These are phyloP conservation scores for Elegia similella DNA, from an alignment of 2,888 invertebrate genomes.

Conservation along the genomic window DNA sequence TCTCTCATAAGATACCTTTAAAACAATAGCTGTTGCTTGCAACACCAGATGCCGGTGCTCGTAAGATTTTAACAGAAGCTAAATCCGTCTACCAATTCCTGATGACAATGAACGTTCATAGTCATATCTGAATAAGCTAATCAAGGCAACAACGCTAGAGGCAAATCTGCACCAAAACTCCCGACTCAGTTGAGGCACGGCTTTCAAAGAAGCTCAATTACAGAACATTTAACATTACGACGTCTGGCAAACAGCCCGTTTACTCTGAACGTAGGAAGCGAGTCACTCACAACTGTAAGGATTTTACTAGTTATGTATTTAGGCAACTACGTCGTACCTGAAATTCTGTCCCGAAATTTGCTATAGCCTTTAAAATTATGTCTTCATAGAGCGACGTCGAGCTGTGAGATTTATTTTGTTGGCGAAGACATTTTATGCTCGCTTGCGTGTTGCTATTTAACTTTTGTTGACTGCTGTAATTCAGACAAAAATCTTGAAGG, in stretches of 20 bases:
- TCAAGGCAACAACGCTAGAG: neutral
- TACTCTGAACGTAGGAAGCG: neutral
- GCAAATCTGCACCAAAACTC: neutral
- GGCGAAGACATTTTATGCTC: neutral
- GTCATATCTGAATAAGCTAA: too few relatives aligned
- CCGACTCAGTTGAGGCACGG: neutral
- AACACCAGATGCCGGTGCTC: too few relatives aligned
- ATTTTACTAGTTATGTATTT: neutral
- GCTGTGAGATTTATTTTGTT: neutral
- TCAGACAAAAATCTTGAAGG: neutral
- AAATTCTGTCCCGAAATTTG: neutral
- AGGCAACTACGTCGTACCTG: neutral
- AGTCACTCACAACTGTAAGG: neutral
- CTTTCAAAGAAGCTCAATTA: neutral
- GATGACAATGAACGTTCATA: too few relatives aligned
- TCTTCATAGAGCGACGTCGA: neutral
- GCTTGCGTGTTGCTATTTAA: neutral
- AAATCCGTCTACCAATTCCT: too few relatives aligned
- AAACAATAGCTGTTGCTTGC: too few relatives aligned
- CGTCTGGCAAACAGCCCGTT: neutral
- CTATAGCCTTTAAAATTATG: neutral
- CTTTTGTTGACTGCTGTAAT: neutral
- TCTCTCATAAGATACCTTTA: too few relatives aligned
- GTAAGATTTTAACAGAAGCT: too few relatives aligned
- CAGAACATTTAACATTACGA: slow-evolving; percentile 2